These are phyloP conservation scores for Chrysocyon brachyurus DNA, from an alignment of 2,797 vertebrate genomes.

Conservation along the genomic window DNA sequence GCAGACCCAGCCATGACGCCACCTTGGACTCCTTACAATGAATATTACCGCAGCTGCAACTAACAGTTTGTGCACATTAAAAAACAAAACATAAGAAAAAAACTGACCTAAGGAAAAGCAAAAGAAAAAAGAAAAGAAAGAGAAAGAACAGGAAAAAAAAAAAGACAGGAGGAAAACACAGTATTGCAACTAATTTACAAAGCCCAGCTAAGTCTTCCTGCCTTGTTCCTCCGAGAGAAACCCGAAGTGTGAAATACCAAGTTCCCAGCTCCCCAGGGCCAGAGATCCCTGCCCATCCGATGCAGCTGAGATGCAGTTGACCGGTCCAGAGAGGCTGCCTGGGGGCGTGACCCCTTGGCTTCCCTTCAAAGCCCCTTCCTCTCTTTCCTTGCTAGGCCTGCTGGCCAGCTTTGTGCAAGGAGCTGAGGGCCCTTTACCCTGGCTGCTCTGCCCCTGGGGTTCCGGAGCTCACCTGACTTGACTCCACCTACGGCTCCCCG, in stretches of 20 bases:
- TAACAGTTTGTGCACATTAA: neutral
- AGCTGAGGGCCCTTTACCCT: neutral
- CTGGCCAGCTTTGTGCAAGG: neutral
- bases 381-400: neutral
- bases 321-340: slow-evolving; percentile 23
- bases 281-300: neutral
- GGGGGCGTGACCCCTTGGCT: neutral
- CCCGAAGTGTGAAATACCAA: neutral
- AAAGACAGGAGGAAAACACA: neutral
- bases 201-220: neutral
- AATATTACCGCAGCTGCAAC: neutral
- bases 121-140: neutral
- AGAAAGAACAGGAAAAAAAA: neutral
- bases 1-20: neutral
- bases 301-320: neutral
- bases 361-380: neutral
- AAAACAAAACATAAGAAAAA: neutral
- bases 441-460: neutral
- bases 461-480: neutral
- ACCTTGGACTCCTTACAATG: neutral
- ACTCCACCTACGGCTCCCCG: neutral
- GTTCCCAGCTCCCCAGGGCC: neutral
- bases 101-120: neutral
- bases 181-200: neutral
- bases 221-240: neutral